These are phyloP conservation scores for Loris lydekkerianus DNA, from an alignment of 2,797 vertebrate genomes.

Conservation along the genomic window DNA sequence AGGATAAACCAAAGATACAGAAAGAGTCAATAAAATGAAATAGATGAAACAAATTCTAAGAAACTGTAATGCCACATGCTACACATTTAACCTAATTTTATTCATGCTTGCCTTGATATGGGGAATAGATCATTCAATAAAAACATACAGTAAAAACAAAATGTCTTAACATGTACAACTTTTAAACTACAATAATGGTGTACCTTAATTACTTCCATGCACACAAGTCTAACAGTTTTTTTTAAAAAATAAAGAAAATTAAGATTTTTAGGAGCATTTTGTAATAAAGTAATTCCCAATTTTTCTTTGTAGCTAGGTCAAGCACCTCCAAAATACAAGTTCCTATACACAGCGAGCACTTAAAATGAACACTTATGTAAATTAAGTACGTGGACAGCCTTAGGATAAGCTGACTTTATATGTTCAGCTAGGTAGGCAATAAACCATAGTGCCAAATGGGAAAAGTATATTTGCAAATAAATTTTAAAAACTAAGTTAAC, in stretches of 20 bases:
- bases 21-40: slow-evolving; percentile 91
- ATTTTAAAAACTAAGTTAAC: slow-evolving; percentile 92
- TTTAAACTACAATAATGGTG: slow-evolving; percentile 94
- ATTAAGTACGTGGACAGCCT: slow-evolving; percentile 92
- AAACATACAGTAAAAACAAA: slow-evolving; percentile 95
- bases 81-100: slow-evolving; percentile 95
- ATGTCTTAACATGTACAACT: slow-evolving; percentile 94
- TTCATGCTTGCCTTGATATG: slow-evolving; percentile 95
- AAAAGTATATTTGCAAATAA: slow-evolving; percentile 92
- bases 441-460: slow-evolving; percentile 92
- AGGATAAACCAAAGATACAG: slow-evolving; percentile 96
- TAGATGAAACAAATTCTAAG: slow-evolving; percentile 92
- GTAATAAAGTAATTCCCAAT: slow-evolving; percentile 93
- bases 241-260: slow-evolving; percentile 92
- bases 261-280: slow-evolving; percentile 97
- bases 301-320: slow-evolving; percentile 91
- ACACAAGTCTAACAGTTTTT: slow-evolving; percentile 92
- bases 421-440: slow-evolving; percentile 92
- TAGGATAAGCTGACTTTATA: slow-evolving; percentile 90
- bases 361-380: slow-evolving; percentile 90
- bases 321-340: slow-evolving; percentile 94
- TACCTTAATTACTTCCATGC: slow-evolving; percentile 97
- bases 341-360: slow-evolving; percentile 93
- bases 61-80: slow-evolving; percentile 96
- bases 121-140: slow-evolving; percentile 93